Evolutionary conservation across 2,888 invertebrate genomes (phyloP), one percentile per base, ranked within the genome.

Genomic region (Hydraecia micacea): DNA sequence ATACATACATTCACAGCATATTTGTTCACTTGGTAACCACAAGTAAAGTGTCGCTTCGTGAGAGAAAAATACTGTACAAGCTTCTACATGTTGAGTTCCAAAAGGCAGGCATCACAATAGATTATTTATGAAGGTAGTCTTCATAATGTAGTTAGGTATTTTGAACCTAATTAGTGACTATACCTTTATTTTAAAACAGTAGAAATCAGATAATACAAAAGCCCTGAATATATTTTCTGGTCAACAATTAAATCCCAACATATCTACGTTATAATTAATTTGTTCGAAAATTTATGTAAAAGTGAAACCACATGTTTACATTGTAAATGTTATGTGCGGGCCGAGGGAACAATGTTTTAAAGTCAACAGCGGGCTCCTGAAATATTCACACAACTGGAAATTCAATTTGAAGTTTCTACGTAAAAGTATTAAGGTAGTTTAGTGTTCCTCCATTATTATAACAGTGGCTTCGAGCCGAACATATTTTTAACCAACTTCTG

Each of bases 381-480:
- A 94, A 94, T 95, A 95, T 95, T 94, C 93, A 94, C 91, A 89
- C 91, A 88, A 91, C 91, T 92, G 92, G 88, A 94, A 95, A 95
- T 95, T 95, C 93, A 94, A 95, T 95, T 95, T 94, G 91, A 93
- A 93, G 93, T 94, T 94, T 93, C 87, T 91, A 89, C 90, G 90
- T 88, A 87, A 89, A 91, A 91, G 91, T 91, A 93, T 91, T 91
- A 93, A 86, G 89, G 90, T 89, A 90, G 90, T 91, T 91, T 88
- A 90, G 88, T 87, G 86, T 80, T 83, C 87, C 86, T 79, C 86
- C 84, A 84, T 90, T 89, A 89, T 86, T 66, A 77, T 74, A 84
- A 63, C 75, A 81, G 86, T 81, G 72, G 73, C 78, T 81, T 71
- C 79, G 71, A 81, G 69, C 81, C 81, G 81, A 79, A 83, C 88